Evolutionary conservation across 2,113 vertebrate species (phyloP), one percentile per base, ranked within the genome.

Genomic region (Todiramphus chloris): DNA sequence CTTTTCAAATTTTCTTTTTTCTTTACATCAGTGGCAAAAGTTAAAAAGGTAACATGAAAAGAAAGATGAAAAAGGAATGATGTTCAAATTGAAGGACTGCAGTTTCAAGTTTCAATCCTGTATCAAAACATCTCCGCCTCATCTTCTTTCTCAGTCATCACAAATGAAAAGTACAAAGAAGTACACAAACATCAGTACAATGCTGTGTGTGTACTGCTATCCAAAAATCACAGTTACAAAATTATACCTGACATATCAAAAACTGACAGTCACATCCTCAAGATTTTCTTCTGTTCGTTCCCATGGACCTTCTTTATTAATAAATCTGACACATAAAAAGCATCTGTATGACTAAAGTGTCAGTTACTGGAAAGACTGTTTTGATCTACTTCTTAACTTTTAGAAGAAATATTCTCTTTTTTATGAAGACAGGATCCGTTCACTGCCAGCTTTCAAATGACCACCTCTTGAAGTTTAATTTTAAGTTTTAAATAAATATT

Each of bases 241-340:
- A 99, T 99, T 98, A 98, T 98, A 99, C 98, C 98, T 99, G 99
- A 99, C 99, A 99, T 99, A 98, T 99, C 98, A 99, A 99, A 99
- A 98, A 96, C 97, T 95, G 96, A 98, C 98, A 98, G 98, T 98
- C 98, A 97, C 98, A 98, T 98, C 96, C 96, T 97, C 96, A 97
- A 97, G 98, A 98, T 98, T 98, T 96, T 98, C 97, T 97, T 95
- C 97, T 97, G 95, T 98, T 98, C 96, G 9, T 98, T 99, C 99
- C 99, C 99, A 95, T 97, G 97, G 98, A 98, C 98, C 98, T 99
- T 98, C 98, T 98, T 99, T 99, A 99, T 99, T 99, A 99, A 99
- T 99, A 99, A 99, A 99, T 98, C 98, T 97, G 98, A 99, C 98
- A 99, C 98, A 99, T 99, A 99, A 99, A 99, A 99, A 99, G 98